Base-by-base conservation (phyloP, 2,888 invertebrate genomes). In the Drosophila aldrichi region DNA sequence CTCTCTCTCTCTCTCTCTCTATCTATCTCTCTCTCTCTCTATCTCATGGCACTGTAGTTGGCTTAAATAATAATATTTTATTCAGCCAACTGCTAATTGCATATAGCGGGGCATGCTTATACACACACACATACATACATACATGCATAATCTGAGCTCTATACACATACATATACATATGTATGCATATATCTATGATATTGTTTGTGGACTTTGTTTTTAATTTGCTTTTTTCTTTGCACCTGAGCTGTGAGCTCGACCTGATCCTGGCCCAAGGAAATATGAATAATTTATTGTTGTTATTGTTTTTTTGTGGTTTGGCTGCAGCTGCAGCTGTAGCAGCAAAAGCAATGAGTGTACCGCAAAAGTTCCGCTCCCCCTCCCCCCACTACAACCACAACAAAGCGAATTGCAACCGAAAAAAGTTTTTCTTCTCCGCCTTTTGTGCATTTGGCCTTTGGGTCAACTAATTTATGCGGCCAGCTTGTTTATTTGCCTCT, bases 401-500 rank as follows among this genome's bases (percentile, higher is more conserved):
- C 68, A 88, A 79, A 79, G 82, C 67, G 46, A 75, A 84, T 56
- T 70, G 85, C 80, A 82, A 58, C 58, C 48, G 44, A 65, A 67
- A 66, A 69, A 88, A 88, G 68, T 82, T 82, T 69, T 69, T 62
- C 78, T 62, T 69, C 64, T 25, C 22, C 64, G 59, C 63, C 77
- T 56, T 75, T 46, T 29, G 48, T 54, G 58, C 76, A 59, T 71
- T 69, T 36, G 77, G 54, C 59, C 55, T 66, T 62, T 65, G 56
- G 74, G 66, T 43, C 62, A 79, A 74, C 75, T 70, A 79, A 79
- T 85, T 88, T 81, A 83, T 86, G 81, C 69, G 78, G 56, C 57
- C 70, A 74, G 61, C 62, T 82, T 68, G 66, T 40, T 66, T 64
- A 57, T 61, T 64, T 18, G n/a, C 38, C 3, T 40, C 18, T 4